These are phyloP conservation scores for Trididemnum nubilum DNA, from an alignment of 23 tunicate genomes.

Conservation along the genomic window DNA sequence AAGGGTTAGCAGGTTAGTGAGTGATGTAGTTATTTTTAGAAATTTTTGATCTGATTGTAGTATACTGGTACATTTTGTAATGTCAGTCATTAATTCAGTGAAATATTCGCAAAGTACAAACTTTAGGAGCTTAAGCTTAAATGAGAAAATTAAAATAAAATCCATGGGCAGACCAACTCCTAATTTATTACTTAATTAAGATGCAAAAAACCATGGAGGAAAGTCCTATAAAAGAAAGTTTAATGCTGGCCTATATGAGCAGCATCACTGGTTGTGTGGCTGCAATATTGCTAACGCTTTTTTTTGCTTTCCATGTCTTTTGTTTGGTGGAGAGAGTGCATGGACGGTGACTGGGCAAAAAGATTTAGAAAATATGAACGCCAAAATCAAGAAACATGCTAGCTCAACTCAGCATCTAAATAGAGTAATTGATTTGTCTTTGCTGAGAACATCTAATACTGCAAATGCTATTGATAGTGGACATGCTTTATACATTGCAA, in stretches of 20 bases:
- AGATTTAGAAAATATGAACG: too few relatives aligned
- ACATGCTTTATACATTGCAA: not conserved
- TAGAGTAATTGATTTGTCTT: too few relatives aligned
- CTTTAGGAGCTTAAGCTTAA: not conserved
- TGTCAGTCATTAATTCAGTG: not conserved
- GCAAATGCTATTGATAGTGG: not conserved
- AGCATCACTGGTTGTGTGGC: too few relatives aligned
- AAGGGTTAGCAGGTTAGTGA: too few relatives aligned
- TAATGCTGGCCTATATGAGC: not conserved
- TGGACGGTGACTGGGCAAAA: not conserved
- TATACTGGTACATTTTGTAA: not conserved
- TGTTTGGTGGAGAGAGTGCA: conserved; percentile 3
- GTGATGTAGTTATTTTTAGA: too few relatives aligned
- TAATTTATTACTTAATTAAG: not conserved
- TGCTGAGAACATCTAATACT: too few relatives aligned
- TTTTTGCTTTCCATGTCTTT: too few relatives aligned
- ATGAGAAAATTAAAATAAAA: conserved; percentile 10
- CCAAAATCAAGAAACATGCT: too few relatives aligned
- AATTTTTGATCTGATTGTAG: too few relatives aligned
- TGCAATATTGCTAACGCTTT: too few relatives aligned
- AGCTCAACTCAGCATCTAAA: conserved; percentile 7
- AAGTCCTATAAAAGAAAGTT: not conserved
- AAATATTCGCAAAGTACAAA: not conserved
- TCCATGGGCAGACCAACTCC: not conserved
- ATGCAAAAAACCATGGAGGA: not conserved